Evolutionary conservation across 1,140 invertebrate species (phyloP), one percentile per base, ranked within the genome.

Genomic region (Drosophila subpulchrella): DNA sequence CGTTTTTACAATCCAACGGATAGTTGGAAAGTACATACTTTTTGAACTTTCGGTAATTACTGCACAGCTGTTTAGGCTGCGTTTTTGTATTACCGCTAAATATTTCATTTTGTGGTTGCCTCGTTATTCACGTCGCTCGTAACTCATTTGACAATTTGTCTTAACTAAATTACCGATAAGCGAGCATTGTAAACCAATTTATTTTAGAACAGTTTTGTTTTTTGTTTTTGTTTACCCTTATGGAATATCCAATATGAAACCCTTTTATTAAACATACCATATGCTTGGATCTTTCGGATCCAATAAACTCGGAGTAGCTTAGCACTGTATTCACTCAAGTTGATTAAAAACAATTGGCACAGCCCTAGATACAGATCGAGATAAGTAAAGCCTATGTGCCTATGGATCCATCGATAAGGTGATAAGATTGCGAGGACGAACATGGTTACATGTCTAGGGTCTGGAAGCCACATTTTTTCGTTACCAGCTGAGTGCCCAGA

Each of bases 361-460:
- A 38, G 41, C 11, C 44, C 27, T 46, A 47, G 50, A 70, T 70
- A 70, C 60, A 27, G 32, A 66, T 66, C 30, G 42, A 12, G 63
- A 67, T 67, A 67, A 67, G 63, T 11, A 42, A 15, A 42, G 27
- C 63, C 34, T 51, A 57, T 20, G 34, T 55, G 62, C 53, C 66
- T 70, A 24, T 27, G 34, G 42, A 68, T 71, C 44, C 38, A 48
- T 70, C 11, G 67, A 71, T 71, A 71, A 48, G 30, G 15, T 71
- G 67, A 71, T 71, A 71, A 71, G 67, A 71, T 71, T 70, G 51
- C 51, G 50, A 10, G n/a, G 32, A 15, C 32, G 32, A 59, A 13
- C 13, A n/a, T 46, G 42, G n/a, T 70, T 71, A 71, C 67, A 70
- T 57, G 65, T 11, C 10, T 61, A 27, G 34, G 13, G 6, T 44